Conservation (phyloP, 2,888 invertebrate species). For the Drosophila subsilvestris region DNA sequence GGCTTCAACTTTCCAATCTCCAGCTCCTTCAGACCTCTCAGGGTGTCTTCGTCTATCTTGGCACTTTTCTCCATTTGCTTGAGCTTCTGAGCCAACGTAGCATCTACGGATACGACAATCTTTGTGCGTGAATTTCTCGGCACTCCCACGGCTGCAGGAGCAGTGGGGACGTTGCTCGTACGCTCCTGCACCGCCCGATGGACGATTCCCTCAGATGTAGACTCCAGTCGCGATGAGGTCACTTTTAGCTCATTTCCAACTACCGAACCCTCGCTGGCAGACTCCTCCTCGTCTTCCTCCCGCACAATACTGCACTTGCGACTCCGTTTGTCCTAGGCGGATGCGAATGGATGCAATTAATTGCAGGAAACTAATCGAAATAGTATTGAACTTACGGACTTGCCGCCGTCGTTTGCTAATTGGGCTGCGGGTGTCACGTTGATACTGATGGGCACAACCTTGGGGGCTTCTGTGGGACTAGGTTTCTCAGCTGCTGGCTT, state of each 20-base stretch:
- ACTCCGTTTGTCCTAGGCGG: constrained; percentile 85
- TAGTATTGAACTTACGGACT: constrained; percentile 54
- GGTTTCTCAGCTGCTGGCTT: constrained; percentile 63
- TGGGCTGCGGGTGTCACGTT: constrained; percentile 78
- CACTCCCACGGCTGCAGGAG: constrained; percentile 79
- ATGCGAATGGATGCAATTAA: constrained; percentile 20
- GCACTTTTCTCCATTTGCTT: constrained; percentile 75
- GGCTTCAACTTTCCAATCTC: constrained; percentile 82
- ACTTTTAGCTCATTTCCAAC: constrained; percentile 86
- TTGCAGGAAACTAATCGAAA: not conserved
- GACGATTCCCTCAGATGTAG: constrained; percentile 91
- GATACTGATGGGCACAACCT: constrained; percentile 80
- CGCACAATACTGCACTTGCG: constrained; percentile 96
- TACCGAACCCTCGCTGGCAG: constrained; percentile 84
- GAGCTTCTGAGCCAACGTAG: constrained; percentile 76
- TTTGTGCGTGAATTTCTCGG: constrained; percentile 86
- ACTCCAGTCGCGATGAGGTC: constrained; percentile 88
- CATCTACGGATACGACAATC: constrained; percentile 82
- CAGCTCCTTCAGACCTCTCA: constrained; percentile 79
- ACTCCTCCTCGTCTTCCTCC: constrained; percentile 97
- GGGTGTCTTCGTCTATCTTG: constrained; percentile 64
- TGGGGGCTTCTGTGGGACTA: constrained; percentile 72
- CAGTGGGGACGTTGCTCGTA: constrained; percentile 43
- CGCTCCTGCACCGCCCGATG: constrained; percentile 89
- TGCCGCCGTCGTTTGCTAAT: constrained; percentile 71